Evolutionary conservation across 2,888 invertebrate genomes (phyloP).

Genomic region (Nycteola revayana): DNA sequence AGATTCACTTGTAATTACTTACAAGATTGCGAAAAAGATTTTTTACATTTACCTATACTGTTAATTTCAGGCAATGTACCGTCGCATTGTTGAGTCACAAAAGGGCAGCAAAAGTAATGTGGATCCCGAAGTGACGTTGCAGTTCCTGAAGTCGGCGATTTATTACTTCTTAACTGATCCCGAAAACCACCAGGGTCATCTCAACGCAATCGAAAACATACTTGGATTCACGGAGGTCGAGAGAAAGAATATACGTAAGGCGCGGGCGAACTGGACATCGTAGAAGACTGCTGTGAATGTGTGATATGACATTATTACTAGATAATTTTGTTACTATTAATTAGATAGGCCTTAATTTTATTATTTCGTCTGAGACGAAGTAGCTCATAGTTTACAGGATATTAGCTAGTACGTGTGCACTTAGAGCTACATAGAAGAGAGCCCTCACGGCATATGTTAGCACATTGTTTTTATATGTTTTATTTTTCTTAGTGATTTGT

Average conservation of each 20-base stretch:
- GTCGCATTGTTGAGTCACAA: slow-evolving; percentile 90
- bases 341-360: slow-evolving; percentile 42
- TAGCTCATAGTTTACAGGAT: slow-evolving; percentile 23
- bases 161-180: slow-evolving; percentile 96
- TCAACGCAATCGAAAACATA: slow-evolving; percentile 95
- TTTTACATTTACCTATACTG: too few relatives aligned
- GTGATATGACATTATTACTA: slow-evolving; percentile 64
- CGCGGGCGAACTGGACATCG: slow-evolving; percentile 63
- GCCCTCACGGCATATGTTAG: slow-evolving; percentile 15
- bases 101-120: slow-evolving; percentile 86
- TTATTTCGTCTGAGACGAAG: slow-evolving; percentile 47
- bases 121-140: slow-evolving; percentile 95
- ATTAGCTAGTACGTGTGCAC: slow-evolving; percentile 38
- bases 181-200: slow-evolving; percentile 93
- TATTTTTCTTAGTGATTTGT: slow-evolving; percentile 42
- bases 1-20: too few relatives aligned
- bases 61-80: slow-evolving; percentile 89
- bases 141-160: slow-evolving; percentile 95
- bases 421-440: slow-evolving; percentile 23
- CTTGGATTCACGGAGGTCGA: slow-evolving; percentile 92
- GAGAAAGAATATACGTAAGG: slow-evolving; percentile 89
- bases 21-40: too few relatives aligned
- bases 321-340: slow-evolving; percentile 43
- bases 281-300: slow-evolving; percentile 67
- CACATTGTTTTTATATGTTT: slow-evolving; percentile 23